Evolutionary conservation across 2,888 invertebrate species (phyloP), one percentile per base, ranked within the genome.

Genomic region (Protophormia terraenovae): DNA sequence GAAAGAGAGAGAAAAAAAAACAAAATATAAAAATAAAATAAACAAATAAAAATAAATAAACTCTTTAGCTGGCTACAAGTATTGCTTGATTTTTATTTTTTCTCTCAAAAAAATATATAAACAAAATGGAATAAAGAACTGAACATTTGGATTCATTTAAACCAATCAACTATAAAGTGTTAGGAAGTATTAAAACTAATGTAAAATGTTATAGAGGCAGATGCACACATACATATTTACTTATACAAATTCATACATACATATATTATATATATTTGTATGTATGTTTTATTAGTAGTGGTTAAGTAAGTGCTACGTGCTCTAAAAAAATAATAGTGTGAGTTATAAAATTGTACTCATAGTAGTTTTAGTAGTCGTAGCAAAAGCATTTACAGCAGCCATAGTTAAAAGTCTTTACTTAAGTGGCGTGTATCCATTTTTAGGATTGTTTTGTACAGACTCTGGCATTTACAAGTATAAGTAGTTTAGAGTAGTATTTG

Each of bases 401-500:
- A 50, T 69, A 76, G 76, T 81, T 84, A 53, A 81, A 84, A 80
- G 72, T 73, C 84, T 66, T 72, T 62, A 53, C 77, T 72, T 77
- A 84, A 84, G 84, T 84, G 84, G 84, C 77, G 80, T 84, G 72
- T 84, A 84, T 84, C 67, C 84, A 80, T 47, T 84, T 84, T 84
- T 72, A 53, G 64, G 41, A 72, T 84, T 84, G 84, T 84, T 84
- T 84, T 72, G 53, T 81, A 77, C 80, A 81, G 79, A 79, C 82
- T 71, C 66, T 82, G 85, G 82, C 82, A 85, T 79, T 85, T 79
- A 82, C 84, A 81, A 84, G 80, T 84, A 72, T 72, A 81, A 84
- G 84, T 84, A 77, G 76, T 84, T 77, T 81, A 32, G 77, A 85
- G 85, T n/a, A n/a, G n/a, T 85, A 85, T 85, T 85, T 85, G 85